These are phyloP conservation scores for Yoshiicerus persimilis DNA, from an alignment of 1,140 invertebrate species.

Conservation along the genomic window DNA sequence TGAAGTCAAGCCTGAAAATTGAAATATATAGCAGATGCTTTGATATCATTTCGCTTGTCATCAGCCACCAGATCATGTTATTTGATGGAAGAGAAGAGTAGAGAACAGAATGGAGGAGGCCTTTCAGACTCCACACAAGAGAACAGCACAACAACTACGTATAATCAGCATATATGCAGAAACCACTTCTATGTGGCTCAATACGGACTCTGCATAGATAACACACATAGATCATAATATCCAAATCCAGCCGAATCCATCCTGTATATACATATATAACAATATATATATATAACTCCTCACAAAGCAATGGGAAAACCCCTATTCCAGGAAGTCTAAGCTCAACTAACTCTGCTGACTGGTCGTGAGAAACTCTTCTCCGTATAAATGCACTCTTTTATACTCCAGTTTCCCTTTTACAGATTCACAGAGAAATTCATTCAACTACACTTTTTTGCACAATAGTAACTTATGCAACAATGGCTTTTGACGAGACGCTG, in stretches of 20 bases:
- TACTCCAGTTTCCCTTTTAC: background rate
- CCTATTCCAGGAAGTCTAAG: background rate
- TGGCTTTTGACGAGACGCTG: background rate
- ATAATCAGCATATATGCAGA: background rate
- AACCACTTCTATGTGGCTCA: background rate
- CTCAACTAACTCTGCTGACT: background rate
- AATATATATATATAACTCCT: background rate
- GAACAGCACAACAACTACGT: background rate
- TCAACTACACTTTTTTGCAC: background rate
- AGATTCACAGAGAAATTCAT: background rate
- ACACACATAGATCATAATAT: background rate
- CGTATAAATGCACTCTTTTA: background rate
- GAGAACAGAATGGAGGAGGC: constrained; percentile 15
- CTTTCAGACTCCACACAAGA: background rate
- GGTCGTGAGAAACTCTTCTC: background rate
- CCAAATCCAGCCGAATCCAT: background rate
- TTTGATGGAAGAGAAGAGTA: constrained; percentile 45
- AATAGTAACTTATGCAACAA: background rate
- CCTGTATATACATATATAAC: background rate
- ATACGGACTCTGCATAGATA: background rate
- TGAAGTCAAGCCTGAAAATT: constrained; percentile 53
- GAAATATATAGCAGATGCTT: constrained; percentile 53
- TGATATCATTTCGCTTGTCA: constrained; percentile 53
- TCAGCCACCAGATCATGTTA: constrained; percentile 51
- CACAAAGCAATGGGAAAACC: background rate